Conservation (phyloP, 2,113 vertebrate species). For the Carlito syrichta region DNA sequence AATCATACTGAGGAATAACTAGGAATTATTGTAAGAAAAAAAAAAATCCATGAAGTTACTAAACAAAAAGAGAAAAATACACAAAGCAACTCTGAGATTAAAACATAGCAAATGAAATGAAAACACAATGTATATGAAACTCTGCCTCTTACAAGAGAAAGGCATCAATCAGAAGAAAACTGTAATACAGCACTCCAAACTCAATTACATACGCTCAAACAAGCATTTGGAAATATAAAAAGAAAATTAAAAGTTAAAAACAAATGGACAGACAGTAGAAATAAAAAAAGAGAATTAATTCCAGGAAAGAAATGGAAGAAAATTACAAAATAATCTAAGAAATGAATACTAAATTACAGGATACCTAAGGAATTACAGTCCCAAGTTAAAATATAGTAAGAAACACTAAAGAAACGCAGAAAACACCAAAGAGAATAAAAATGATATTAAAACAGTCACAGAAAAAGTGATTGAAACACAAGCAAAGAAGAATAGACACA, state of each 20-base stretch:
- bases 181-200: background rate
- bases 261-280: background rate
- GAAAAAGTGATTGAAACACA: background rate
- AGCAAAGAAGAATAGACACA: background rate
- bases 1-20: background rate
- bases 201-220: background rate
- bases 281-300: background rate
- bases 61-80: background rate
- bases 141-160: background rate
- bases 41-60: background rate
- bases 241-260: background rate
- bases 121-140: background rate
- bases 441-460: background rate
- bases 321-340: background rate
- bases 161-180: background rate
- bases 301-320: background rate
- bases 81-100: background rate
- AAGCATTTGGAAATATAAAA: background rate
- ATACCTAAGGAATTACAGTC: background rate
- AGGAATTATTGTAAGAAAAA: constrained; percentile 13
- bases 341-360: background rate
- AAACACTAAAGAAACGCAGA: background rate
- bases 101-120: background rate
- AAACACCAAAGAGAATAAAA: background rate
- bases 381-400: background rate